Base-by-base conservation (phyloP, 2,113 vertebrate species). In the Oxyura jamaicensis region DNA sequence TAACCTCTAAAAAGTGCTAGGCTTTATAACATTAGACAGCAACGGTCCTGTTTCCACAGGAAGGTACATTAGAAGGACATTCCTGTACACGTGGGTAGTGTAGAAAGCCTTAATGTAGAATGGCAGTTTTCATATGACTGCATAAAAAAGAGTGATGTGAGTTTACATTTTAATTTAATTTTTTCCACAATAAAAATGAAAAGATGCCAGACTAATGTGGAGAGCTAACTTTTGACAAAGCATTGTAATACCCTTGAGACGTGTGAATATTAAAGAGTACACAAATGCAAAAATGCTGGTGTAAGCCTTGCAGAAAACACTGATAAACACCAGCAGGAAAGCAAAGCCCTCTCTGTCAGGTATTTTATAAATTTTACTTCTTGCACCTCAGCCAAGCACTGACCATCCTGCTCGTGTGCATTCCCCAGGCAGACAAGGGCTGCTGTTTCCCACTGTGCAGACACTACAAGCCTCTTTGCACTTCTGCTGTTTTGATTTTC, bases 221-320 rank as follows among this genome's bases (percentile, higher is more conserved):
- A 31, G 21, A 21, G 8, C 41, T 41, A 12, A 11, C 28, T 65
- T 60, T 52, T 48, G 44, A 48, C 44, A 65, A 26, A 22, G 22
- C 0, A 0, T 56, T 68, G 28, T 88, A 29, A 35, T 8, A 0
- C 0, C 52, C 59, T 60, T 42, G 28, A 85, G 58, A 29, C 1
- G 4, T 20, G n/a, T 42, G 42, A 68, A n/a, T 1, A 0, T 29
- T 62, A 39, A 68, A 58, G 26, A 42, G 8, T 35, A 44, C 3
- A 33, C 39, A 60, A 21, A 21, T 31, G 13, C 63, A 29, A 69
- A 80, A 80, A 62, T 15, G 14, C 29, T 23, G 20, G 41, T 17
- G 25, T 55, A 65, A 74, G 10, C 48, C 11, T 2, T 10, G 33
- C 31, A 58, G 22, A 22, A 41, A 83, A 12, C 28, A 13, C 15